These are phyloP conservation scores for Trogon surrucura DNA, from an alignment of 2,113 vertebrate genomes.

Conservation along the genomic window DNA sequence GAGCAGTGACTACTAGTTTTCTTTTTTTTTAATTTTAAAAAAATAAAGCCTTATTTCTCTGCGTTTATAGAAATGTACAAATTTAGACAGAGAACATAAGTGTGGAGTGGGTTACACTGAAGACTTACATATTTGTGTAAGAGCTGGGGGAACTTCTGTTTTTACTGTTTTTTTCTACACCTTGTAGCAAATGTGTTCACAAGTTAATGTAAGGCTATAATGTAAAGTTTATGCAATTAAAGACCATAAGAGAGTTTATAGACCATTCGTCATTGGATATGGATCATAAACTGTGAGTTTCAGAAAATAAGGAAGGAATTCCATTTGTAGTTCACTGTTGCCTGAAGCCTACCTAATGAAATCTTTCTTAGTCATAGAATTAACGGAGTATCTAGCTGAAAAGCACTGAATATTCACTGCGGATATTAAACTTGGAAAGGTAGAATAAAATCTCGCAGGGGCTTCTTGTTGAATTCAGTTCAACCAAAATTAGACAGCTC, in stretches of 20 bases:
- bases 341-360: constrained; percentile 80
- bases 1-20: constrained; percentile 51
- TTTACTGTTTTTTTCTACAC: constrained; percentile 32
- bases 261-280: constrained; percentile 77
- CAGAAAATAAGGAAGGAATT: constrained; percentile 77
- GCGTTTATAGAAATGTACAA: constrained; percentile 49
- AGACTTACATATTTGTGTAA: constrained; percentile 26
- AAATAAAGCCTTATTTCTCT: constrained; percentile 51
- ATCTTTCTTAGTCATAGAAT: constrained; percentile 76
- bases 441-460: constrained; percentile 72
- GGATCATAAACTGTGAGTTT: constrained; percentile 79
- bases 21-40: background rate
- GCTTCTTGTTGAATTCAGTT: constrained; percentile 73
- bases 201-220: constrained; percentile 68
- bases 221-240: constrained; percentile 80
- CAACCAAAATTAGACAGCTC: constrained; percentile 73
- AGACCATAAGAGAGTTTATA: constrained; percentile 75
- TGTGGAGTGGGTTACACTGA: background rate
- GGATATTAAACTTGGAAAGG: constrained; percentile 70
- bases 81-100: background rate
- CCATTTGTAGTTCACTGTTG: constrained; percentile 77
- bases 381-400: constrained; percentile 75
- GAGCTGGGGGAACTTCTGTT: background rate
- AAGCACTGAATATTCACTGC: constrained; percentile 72
- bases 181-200: constrained; percentile 64